A percentile compares a stretch with the other conserved stretches of the same genome.
These are phyloP conservation scores for Macrosteles quadrilineatus DNA, from an alignment of 1,140 invertebrate species.

Conservation along the genomic window DNA sequence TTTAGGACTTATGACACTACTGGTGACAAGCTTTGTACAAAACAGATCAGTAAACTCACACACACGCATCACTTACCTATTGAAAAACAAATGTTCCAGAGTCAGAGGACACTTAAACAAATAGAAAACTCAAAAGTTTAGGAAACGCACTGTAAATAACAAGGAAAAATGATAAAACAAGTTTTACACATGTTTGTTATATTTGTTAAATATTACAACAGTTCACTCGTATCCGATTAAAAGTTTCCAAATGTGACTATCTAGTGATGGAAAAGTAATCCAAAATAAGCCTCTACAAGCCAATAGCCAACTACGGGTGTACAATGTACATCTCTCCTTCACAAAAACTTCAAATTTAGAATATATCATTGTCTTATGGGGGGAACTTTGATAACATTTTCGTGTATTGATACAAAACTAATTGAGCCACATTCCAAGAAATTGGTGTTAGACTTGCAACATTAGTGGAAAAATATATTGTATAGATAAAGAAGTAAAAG, in stretches of 20 bases:
- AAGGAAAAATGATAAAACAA: background rate
- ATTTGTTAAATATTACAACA: constrained; percentile 26
- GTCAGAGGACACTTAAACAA: no score
- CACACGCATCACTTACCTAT: no score
- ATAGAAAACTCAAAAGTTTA: no score
- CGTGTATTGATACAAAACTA: background rate
- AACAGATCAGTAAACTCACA: no score
- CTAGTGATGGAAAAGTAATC: constrained; percentile 7
- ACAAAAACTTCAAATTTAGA: background rate
- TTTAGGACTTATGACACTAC: no score
- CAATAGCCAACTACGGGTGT: background rate
- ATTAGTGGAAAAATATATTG: no score
- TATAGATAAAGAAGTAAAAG: no score
- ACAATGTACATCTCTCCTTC: background rate
- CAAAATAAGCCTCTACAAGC: constrained; percentile 2
- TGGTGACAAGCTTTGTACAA: no score
- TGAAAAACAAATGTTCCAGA: no score
- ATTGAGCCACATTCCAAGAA: background rate
- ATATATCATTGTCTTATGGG: background rate
- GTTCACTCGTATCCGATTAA: constrained; percentile 18
- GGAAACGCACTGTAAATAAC: no score
- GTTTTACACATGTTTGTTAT: constrained; percentile 22
- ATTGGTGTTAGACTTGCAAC: background rate
- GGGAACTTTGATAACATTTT: background rate
- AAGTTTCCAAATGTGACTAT: constrained; percentile 17